These are phyloP conservation scores for Caranx melampygus DNA, from an alignment of 2,113 vertebrate species.

Conservation along the genomic window DNA sequence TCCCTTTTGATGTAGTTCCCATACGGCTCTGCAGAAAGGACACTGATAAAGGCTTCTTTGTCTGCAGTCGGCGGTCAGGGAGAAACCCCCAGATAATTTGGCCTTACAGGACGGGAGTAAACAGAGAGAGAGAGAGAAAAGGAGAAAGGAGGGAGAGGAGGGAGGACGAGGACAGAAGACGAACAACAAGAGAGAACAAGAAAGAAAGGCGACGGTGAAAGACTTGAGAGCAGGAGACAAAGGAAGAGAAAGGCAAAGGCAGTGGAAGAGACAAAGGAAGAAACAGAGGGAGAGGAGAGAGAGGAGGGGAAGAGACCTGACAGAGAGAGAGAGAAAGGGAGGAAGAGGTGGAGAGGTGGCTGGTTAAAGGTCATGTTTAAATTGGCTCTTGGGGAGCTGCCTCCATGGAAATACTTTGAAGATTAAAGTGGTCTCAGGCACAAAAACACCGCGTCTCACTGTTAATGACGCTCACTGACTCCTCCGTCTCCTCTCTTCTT, in stretches of 20 bases:
- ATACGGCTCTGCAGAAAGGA: conserved; percentile 40
- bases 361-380: conserved; percentile 74
- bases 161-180: conserved; percentile 15
- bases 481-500: neutral
- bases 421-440: conserved; percentile 61
- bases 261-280: conserved; percentile 17
- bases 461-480: conserved; percentile 53
- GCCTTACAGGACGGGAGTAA: conserved; percentile 41
- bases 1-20: conserved; percentile 46
- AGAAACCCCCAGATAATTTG: conserved; percentile 50
- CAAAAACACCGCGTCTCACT: conserved; percentile 43
- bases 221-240: neutral
- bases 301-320: conserved; percentile 7
- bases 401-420: conserved; percentile 68
- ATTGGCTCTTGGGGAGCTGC: conserved; percentile 68
- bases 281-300: neutral
- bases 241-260: neutral
- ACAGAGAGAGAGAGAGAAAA: conserved; percentile 14
- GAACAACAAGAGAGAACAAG: neutral
- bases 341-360: conserved; percentile 37
- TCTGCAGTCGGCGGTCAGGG: conserved; percentile 31
- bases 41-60: conserved; percentile 63
- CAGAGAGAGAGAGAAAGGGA: conserved; percentile 9
- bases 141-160: conserved; percentile 1
- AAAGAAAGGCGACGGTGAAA: neutral